A percentile compares a stretch with the other conserved stretches of the same genome.
These are phyloP conservation scores for Sweltsa coloradensis DNA, from an alignment of 1,140 invertebrate genomes.

Conservation along the genomic window DNA sequence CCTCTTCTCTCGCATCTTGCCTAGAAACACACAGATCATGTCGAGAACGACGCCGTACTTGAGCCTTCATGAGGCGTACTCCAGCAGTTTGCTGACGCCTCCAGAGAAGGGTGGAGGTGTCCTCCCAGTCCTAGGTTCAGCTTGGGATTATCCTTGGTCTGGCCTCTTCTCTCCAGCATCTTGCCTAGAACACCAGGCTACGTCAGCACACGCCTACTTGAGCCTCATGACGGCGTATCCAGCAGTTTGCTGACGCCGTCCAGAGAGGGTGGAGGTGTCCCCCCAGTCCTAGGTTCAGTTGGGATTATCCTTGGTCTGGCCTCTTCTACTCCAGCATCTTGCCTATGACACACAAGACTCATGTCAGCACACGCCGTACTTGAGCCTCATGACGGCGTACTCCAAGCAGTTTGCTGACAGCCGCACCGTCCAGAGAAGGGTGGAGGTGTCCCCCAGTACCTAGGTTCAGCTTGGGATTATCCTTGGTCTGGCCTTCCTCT, in stretches of 20 bases:
- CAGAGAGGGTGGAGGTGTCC: too few species aligned
- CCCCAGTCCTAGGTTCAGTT: too few species aligned
- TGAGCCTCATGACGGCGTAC: constrained; percentile 39
- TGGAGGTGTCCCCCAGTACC: constrained; percentile 44
- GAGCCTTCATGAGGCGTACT: too few species aligned
- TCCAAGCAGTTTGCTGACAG: constrained; percentile 8
- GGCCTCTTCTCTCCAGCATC: constrained; percentile 25
- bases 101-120: constrained; percentile 51
- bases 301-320: too few species aligned
- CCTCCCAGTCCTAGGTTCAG: constrained; percentile 37
- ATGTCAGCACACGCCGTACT: constrained; percentile 37
- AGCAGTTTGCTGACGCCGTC: too few species aligned
- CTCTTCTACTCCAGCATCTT: too few species aligned
- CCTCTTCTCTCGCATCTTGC: constrained; percentile 27
- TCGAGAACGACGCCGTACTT: too few species aligned
- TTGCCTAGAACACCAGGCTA: constrained; percentile 37
- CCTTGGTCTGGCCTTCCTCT: constrained; percentile 25
- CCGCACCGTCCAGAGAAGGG: constrained; percentile 38
- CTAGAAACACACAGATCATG: too few species aligned
- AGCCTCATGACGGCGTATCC: too few species aligned
- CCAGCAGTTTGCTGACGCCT: too few species aligned
- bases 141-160: constrained; percentile 33
- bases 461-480: constrained; percentile 37
- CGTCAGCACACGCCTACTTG: too few species aligned
- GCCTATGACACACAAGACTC: too few species aligned